A percentile compares a stretch with the other conserved stretches of the same genome.
Evolutionary conservation across 92 coral and sea anemone genomes (phyloP).

Genomic region (Chrysogorgia sp.): DNA sequence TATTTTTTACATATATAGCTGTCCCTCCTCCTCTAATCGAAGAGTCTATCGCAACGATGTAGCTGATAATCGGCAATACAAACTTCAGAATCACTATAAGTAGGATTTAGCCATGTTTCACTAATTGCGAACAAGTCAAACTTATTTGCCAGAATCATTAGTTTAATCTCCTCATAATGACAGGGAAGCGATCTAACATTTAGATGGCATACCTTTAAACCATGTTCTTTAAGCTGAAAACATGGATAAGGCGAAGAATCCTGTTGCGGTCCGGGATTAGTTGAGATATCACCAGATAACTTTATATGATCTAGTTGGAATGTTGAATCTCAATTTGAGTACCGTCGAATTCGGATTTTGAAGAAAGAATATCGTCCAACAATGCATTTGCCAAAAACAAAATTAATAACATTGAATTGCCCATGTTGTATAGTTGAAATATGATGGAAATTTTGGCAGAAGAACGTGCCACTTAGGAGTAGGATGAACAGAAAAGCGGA

Average conservation of each 20-base stretch:
- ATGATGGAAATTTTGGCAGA: no score
- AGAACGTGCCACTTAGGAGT: no score
- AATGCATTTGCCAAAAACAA: no score
- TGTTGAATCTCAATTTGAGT: no score
- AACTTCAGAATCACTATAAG: constrained; percentile 19
- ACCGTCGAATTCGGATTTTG: no score
- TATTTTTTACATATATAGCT: constrained; percentile 42
- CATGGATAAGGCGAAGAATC: constrained; percentile 27
- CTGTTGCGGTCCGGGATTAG: constrained; percentile 43
- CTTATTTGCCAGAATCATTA: constrained; percentile 1
- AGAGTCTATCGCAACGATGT: background rate
- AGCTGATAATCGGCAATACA: background rate
- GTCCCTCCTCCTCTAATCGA: constrained; percentile 16
- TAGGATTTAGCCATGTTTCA: constrained; percentile 51
- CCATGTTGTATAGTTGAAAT: no score
- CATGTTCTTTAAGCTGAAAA: constrained; percentile 46
- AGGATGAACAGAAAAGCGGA: no score
- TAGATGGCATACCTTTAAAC: constrained; percentile 37
- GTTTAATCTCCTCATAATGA: constrained; percentile 21
- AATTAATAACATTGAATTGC: no score
- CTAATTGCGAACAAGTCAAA: constrained; percentile 17
- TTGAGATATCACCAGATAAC: constrained; percentile 17
- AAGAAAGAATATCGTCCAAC: no score
- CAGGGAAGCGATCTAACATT: constrained; percentile 40
- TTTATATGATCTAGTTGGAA: no score